These are phyloP conservation scores for Pampus argenteus DNA, from an alignment of 2,797 vertebrate species.

Conservation along the genomic window DNA sequence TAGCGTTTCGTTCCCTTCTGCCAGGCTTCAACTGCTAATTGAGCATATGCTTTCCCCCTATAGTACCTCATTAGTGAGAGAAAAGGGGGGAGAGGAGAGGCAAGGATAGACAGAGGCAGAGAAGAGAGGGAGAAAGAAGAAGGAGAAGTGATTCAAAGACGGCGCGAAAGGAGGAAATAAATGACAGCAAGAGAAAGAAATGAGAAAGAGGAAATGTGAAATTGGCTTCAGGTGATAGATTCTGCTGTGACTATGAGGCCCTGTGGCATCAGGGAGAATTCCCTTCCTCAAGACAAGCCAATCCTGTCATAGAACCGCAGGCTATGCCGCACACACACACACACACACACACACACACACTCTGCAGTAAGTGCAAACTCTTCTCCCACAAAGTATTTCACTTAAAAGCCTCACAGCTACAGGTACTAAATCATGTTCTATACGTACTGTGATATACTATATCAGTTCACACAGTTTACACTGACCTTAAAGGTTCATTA, in stretches of 20 bases:
- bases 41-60: conserved; percentile 65
- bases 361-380: not conserved
- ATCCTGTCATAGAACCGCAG: not conserved
- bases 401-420: not conserved
- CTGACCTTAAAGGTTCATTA: not conserved
- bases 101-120: not conserved
- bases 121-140: not conserved
- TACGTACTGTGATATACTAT: not conserved
- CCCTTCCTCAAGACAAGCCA: conserved; percentile 16
- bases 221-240: conserved; percentile 43
- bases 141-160: conserved; percentile 33
- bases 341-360: conserved; percentile 6
- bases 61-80: conserved; percentile 61
- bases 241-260: conserved; percentile 27
- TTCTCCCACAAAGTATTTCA: not conserved
- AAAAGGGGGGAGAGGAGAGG: not conserved
- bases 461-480: not conserved
- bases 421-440: not conserved
- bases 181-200: conserved; percentile 15
- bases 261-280: conserved; percentile 2
- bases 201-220: conserved; percentile 15
- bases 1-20: conserved; percentile 57
- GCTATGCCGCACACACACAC: not conserved
- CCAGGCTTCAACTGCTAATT: conserved; percentile 62
- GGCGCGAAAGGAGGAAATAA: not conserved